Conservation (phyloP, 2,888 invertebrate genomes). For the Drosophila meridiana region DNA sequence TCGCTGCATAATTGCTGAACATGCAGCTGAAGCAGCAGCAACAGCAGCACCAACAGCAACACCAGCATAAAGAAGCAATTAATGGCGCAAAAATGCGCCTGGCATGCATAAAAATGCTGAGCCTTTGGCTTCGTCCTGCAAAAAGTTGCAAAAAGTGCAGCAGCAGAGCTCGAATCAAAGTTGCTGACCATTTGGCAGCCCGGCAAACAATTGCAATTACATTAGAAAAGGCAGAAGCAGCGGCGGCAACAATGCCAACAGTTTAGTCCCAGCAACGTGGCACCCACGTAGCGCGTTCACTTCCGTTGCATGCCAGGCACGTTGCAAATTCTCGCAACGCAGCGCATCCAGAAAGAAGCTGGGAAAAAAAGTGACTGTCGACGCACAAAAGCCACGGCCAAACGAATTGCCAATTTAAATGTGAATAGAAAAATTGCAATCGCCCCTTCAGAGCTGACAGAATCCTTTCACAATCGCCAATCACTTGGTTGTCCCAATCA, state of each 20-base stretch:
- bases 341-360: conserved; percentile 52
- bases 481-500: conserved; percentile 56
- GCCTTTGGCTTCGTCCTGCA: conserved; percentile 24
- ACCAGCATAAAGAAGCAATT: conserved; percentile 81
- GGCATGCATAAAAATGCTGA: conserved; percentile 82
- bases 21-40: conserved; percentile 63
- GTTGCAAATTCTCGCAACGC: conserved; percentile 76
- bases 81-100: conserved; percentile 81
- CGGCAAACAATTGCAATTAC: conserved; percentile 79
- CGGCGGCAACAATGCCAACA: conserved; percentile 45
- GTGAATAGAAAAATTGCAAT: conserved; percentile 78
- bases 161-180: conserved; percentile 55
- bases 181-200: conserved; percentile 55
- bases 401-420: conserved; percentile 79
- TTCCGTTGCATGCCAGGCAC: conserved; percentile 78
- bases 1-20: conserved; percentile 81
- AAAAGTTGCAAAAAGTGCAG: conserved; percentile 44
- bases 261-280: conserved; percentile 47
- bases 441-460: conserved; percentile 22
- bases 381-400: conserved; percentile 67
- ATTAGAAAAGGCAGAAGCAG: conserved; percentile 65
- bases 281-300: conserved; percentile 69
- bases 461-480: conserved; percentile 72
- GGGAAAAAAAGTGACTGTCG: conserved; percentile 8
- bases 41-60: conserved; percentile 33